Conservation (phyloP, 2,888 invertebrate genomes). For the Lithophane leautieri region DNA sequence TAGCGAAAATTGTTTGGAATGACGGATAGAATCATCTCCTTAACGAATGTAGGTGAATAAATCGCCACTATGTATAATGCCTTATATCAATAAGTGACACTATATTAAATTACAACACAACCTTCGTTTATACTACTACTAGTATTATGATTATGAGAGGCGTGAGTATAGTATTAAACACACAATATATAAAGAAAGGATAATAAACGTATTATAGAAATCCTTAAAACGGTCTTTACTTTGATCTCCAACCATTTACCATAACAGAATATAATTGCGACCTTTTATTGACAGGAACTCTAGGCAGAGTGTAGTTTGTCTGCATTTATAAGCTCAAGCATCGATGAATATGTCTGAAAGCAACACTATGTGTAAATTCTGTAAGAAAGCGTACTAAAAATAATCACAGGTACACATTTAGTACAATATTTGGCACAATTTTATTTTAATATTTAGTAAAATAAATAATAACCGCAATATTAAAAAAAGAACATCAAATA, state of each 20-base stretch:
- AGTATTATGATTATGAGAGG: too few relatives aligned
- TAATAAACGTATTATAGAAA: too few relatives aligned
- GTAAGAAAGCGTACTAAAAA: conserved; percentile 18
- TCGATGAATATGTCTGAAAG: conserved; percentile 11
- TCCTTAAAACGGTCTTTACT: too few relatives aligned
- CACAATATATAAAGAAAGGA: too few relatives aligned
- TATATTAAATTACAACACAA: conserved; percentile 4
- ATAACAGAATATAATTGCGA: conserved; percentile 2
- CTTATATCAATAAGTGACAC: not conserved
- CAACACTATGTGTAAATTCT: conserved; percentile 11
- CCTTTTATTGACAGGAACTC: not conserved
- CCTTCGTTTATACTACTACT: too few relatives aligned
- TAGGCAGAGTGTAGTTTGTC: not conserved
- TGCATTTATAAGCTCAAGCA: conserved; percentile 43
- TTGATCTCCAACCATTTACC: too few relatives aligned
- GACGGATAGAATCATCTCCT: too few relatives aligned
- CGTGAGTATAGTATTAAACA: too few relatives aligned
- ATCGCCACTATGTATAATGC: not conserved
- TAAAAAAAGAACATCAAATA: conserved; percentile 16
- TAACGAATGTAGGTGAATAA: too few relatives aligned
- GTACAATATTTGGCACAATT: conserved; percentile 50
- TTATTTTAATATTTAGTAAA: not conserved
- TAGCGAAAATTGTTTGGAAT: too few relatives aligned
- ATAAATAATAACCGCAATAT: conserved; percentile 3
- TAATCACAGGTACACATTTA: conserved; percentile 33